These are phyloP conservation scores for Argentina silus DNA, from an alignment of 2,797 vertebrate species.

Conservation along the genomic window DNA sequence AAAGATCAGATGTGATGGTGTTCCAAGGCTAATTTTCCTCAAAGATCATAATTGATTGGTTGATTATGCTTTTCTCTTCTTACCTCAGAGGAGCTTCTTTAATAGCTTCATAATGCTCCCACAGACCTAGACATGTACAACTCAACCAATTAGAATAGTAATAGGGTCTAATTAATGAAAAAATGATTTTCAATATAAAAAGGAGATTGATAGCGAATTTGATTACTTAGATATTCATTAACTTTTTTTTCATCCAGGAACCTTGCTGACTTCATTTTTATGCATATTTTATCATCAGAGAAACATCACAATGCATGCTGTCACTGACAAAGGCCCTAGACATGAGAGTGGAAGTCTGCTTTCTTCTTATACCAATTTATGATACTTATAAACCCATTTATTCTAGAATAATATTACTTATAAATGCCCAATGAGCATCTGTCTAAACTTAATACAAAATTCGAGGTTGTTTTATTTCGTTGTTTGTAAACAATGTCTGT, in stretches of 20 bases:
- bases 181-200: slow-evolving; percentile 91
- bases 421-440: background rate
- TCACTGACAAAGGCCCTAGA: background rate
- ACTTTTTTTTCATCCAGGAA: slow-evolving; percentile 85
- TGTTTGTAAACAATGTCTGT: no score
- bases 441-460: background rate
- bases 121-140: slow-evolving; percentile 85
- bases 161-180: slow-evolving; percentile 97
- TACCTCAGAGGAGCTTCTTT: slow-evolving; percentile 76
- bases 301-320: slow-evolving; percentile 32
- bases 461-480: background rate
- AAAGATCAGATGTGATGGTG: slow-evolving; percentile 75
- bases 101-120: slow-evolving; percentile 79
- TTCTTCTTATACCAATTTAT: background rate
- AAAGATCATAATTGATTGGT: slow-evolving; percentile 81
- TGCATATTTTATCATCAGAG: slow-evolving; percentile 71
- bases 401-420: background rate
- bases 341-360: background rate
- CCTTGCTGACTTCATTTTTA: slow-evolving; percentile 83
- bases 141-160: slow-evolving; percentile 94
- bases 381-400: background rate
- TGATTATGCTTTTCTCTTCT: slow-evolving; percentile 73
- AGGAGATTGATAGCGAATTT: slow-evolving; percentile 88
- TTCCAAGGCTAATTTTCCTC: slow-evolving; percentile 74
- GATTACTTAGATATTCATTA: slow-evolving; percentile 96